Percentiles rank a stretch among this genome's conserved stretches.
These are phyloP conservation scores for Enteromius treurensis DNA, from an alignment of 2,797 vertebrate genomes.

Conservation along the genomic window DNA sequence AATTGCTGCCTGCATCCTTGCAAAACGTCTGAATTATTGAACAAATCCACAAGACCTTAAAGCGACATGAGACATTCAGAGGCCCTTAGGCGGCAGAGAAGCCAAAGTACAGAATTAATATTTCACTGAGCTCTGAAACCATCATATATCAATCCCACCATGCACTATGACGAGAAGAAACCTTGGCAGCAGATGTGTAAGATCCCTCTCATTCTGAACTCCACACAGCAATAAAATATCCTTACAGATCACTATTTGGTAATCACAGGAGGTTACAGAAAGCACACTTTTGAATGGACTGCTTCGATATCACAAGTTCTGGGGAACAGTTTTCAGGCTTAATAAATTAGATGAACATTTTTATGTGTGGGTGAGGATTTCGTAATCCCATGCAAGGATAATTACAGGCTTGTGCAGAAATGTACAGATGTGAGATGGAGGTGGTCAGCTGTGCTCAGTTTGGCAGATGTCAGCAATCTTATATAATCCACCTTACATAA, in stretches of 20 bases:
- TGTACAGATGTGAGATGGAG: constrained; percentile 10
- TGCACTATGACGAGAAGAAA: not conserved
- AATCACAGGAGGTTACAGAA: not conserved
- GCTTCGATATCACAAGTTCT: not conserved
- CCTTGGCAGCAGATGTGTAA: not conserved
- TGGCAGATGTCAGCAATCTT: constrained; percentile 34
- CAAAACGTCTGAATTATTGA: constrained; percentile 56
- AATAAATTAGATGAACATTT: not conserved
- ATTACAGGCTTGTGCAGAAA: not conserved
- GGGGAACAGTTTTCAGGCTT: not conserved
- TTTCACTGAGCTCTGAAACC: constrained; percentile 41
- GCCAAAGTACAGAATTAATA: constrained; percentile 45
- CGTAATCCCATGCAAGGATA: not conserved
- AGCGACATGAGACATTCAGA: constrained; percentile 37
- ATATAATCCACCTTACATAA: constrained; percentile 23
- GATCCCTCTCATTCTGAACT: not conserved
- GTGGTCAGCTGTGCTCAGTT: not conserved
- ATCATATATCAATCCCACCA: not conserved
- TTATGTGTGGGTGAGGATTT: not conserved
- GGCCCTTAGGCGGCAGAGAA: constrained; percentile 15
- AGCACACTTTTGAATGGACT: not conserved
- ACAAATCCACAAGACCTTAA: constrained; percentile 53
- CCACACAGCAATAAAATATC: not conserved
- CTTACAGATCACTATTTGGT: not conserved
- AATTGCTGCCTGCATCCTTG: constrained; percentile 33